Base-by-base conservation (phyloP, 1,140 invertebrate species). In the Trachelipus rathkii region DNA sequence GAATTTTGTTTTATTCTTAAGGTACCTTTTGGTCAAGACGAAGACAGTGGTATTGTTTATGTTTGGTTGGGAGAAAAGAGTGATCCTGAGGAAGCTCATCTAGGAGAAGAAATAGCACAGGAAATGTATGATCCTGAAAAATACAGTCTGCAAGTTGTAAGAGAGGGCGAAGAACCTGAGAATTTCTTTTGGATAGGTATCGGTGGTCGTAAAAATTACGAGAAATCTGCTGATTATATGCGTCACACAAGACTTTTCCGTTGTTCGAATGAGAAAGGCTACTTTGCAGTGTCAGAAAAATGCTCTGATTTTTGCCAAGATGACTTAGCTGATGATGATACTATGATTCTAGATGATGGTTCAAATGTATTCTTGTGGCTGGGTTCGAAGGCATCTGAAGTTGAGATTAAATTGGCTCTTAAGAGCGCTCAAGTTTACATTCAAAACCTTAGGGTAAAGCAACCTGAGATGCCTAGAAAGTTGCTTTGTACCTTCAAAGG, bases 261-360 rank as follows among this genome's bases (percentile, higher is more conserved):
- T 33, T 99, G 98, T 86, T 99, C 97, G 10, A 99, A 99, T 86
- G 97, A 99, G 83, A 98, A 98, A 85, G 98, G 98, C 24, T 99
- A 98, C 85, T 99, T 99, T 84, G 95, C 94, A 7, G 96, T 99
- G 9, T 98, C 96, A 24, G 98, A 99, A 86, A 99, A 99, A 84
- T 99, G 97, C 87, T 95, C 96, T 0, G 98, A 99, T 87, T 99
- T 99, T 87, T 99, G 97, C 87, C 98, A 99, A 92, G 98, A 99
- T 86, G 98, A 99, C 87, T 87, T 99, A 81, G 96, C 97, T 44
- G 97, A 99, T 87, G 97, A 99, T 85, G 97, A 99, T 86, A 98
- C 99, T 11, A 99, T 99, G 98, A 96, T 99, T 78, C 86, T 99
- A 75, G 98, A 99, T 86, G 99, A 97, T 85, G 98, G 98, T 0